Percentiles rank a stretch among this genome's conserved stretches.
Conservation (phyloP, 2,888 invertebrate genomes). For the Platycnemis pennipes region DNA sequence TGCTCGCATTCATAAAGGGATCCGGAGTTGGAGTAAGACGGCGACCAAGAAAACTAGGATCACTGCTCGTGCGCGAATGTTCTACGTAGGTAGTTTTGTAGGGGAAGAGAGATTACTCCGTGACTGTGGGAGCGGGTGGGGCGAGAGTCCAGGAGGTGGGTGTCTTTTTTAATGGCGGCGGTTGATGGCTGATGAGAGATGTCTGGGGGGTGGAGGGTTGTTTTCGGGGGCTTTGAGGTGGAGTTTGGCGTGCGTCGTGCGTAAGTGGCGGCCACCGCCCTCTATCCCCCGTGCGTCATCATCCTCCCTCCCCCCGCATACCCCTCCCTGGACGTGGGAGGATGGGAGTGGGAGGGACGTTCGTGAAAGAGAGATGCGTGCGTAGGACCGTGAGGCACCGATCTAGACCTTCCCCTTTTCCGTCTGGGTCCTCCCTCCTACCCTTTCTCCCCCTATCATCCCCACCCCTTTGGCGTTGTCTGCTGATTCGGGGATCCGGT, state of each 20-base stretch:
- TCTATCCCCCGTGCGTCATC: not conserved
- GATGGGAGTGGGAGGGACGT: not conserved
- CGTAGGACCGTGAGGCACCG: not conserved
- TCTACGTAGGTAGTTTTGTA: not conserved
- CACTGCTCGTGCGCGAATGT: not conserved
- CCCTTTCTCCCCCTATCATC: not conserved
- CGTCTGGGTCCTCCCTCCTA: not conserved
- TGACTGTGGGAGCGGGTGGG: not conserved
- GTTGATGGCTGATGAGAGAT: not conserved
- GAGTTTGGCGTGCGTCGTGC: not conserved
- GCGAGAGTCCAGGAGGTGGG: not conserved
- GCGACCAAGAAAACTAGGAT: not conserved
- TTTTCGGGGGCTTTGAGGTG: not conserved
- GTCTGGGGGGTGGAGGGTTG: not conserved
- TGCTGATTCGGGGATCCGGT: not conserved
- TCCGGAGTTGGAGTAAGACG: not conserved
- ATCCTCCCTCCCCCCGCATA: not conserved
- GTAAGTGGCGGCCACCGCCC: constrained; percentile 34
- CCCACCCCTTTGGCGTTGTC: not conserved
- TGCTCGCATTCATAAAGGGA: not conserved
- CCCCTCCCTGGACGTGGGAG: not conserved
- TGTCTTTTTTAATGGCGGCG: not conserved
- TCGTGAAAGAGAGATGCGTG: not conserved
- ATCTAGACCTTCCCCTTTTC: not conserved
- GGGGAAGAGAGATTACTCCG: not conserved